These are phyloP conservation scores for Xestobium rufovillosum DNA, from an alignment of 2,888 invertebrate genomes.

Conservation along the genomic window DNA sequence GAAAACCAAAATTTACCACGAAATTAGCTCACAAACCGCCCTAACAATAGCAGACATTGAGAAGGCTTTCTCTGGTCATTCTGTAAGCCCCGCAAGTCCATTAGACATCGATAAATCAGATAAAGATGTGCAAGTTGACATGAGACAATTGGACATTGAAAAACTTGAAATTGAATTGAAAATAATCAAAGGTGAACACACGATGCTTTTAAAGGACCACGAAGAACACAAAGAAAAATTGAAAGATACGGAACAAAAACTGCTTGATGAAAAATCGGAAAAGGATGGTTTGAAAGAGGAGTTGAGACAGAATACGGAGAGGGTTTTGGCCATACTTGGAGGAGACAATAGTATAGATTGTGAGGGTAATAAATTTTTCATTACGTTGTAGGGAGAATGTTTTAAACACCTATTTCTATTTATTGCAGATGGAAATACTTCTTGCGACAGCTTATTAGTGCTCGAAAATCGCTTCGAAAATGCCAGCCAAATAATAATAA, in stretches of 20 bases:
- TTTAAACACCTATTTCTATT: no score
- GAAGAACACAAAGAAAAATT: conserved; percentile 43
- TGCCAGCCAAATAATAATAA: conserved; percentile 64
- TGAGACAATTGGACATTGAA: conserved; percentile 57
- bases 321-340: conserved; percentile 56
- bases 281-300: conserved; percentile 68
- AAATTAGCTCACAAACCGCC: conserved; percentile 70
- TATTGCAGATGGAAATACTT: conserved; percentile 28
- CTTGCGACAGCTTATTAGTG: conserved; percentile 61
- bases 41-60: conserved; percentile 65
- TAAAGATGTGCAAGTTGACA: conserved; percentile 44
- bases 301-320: conserved; percentile 64
- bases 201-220: conserved; percentile 47
- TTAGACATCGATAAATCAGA: conserved; percentile 35
- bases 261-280: conserved; percentile 64
- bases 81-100: conserved; percentile 33
- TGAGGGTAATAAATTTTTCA: no score
- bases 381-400: no score
- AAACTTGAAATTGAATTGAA: conserved; percentile 53
- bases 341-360: conserved; percentile 50
- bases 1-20: conserved; percentile 71
- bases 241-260: conserved; percentile 50
- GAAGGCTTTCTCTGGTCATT: conserved; percentile 58
- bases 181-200: conserved; percentile 53
- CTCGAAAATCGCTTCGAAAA: conserved; percentile 68